These are phyloP conservation scores for Sesia bembeciformis DNA, from an alignment of 2,888 invertebrate species.

Conservation along the genomic window DNA sequence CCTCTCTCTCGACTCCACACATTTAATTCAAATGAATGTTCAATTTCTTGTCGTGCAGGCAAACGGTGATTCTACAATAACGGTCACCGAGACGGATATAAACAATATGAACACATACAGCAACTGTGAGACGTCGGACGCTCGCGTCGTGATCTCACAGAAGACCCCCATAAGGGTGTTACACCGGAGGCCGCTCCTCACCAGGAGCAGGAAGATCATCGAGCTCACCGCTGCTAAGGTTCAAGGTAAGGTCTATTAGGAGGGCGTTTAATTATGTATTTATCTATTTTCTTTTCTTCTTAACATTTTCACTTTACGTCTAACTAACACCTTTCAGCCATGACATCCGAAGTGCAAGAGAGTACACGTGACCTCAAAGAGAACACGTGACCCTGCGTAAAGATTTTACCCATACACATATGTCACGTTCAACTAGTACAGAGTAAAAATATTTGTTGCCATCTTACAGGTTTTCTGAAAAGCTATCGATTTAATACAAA, in stretches of 20 bases:
- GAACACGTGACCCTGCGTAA: too few relatives aligned
- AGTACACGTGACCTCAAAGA: too few relatives aligned
- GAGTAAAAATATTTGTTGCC: too few relatives aligned
- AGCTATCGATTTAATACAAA: too few relatives aligned
- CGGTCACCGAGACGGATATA: conserved; percentile 67
- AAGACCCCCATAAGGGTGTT: conserved; percentile 93
- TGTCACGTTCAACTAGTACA: too few relatives aligned
- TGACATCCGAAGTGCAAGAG: too few relatives aligned
- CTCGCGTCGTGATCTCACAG: conserved; percentile 78
- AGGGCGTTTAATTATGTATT: not conserved
- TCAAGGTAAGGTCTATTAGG: conserved; percentile 31
- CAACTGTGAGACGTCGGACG: conserved; percentile 17
- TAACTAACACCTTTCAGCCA: too few relatives aligned
- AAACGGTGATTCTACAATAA: conserved; percentile 5
- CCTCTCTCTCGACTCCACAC: not conserved
- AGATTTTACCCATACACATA: too few relatives aligned
- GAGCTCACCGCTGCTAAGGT: conserved; percentile 68
- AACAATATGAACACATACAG: conserved; percentile 52
- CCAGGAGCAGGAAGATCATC: conserved; percentile 79
- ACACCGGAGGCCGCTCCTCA: conserved; percentile 85
- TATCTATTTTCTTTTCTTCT: not conserved
- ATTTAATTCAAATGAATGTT: too few relatives aligned
- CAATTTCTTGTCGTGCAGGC: not conserved
- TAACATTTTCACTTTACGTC: too few relatives aligned
- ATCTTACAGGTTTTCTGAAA: too few relatives aligned